Conservation (phyloP, 2,797 vertebrate species). For the Malacoctenus gilli region DNA sequence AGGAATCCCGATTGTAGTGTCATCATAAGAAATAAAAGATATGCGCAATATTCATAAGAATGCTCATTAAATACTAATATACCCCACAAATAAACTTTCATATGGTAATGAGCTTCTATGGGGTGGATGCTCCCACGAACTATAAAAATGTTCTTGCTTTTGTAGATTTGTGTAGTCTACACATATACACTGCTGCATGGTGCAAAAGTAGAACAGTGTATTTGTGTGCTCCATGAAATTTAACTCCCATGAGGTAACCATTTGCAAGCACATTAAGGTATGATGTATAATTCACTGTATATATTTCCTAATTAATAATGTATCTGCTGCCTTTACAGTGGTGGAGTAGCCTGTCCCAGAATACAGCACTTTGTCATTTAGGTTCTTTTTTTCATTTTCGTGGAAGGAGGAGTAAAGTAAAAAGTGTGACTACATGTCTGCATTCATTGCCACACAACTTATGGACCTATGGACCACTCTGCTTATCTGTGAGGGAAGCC, state of each 20-base stretch:
- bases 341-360: background rate
- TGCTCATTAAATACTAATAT: slow-evolving; percentile 11
- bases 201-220: slow-evolving; percentile 3
- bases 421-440: too few relatives aligned
- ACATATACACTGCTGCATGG: background rate
- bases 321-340: background rate
- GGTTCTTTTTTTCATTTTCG: too few relatives aligned
- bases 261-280: slow-evolving; percentile 8
- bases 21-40: slow-evolving; percentile 6
- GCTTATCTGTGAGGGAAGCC: too few relatives aligned
- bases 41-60: background rate
- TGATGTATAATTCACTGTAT: slow-evolving; percentile 13
- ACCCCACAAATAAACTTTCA: slow-evolving; percentile 30
- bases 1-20: slow-evolving; percentile 2
- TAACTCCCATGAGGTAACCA: slow-evolving; percentile 6
- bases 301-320: slow-evolving; percentile 12
- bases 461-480: too few relatives aligned
- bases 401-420: too few relatives aligned
- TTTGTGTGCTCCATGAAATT: slow-evolving; percentile 8
- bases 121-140: background rate
- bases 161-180: slow-evolving; percentile 1
- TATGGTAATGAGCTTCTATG: slow-evolving; percentile 24
- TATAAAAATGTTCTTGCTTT: background rate
- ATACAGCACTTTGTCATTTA: too few relatives aligned
- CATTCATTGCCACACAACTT: too few relatives aligned